Evolutionary conservation across 2,888 invertebrate species (phyloP).

Genomic region (Synanthedon myopaeformis): DNA sequence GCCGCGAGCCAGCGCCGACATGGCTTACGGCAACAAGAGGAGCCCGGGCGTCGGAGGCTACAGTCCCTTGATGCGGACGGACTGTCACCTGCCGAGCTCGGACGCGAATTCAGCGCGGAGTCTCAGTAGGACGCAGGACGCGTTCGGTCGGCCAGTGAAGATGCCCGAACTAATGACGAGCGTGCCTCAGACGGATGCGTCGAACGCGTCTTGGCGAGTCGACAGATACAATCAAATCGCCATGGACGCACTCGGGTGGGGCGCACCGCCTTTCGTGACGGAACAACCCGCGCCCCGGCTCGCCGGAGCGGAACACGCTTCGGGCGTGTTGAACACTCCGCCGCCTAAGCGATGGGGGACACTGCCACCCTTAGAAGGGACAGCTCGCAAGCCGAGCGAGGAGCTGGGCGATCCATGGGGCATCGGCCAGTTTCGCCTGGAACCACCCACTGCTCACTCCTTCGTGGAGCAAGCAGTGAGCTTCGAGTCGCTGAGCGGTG

Average conservation of each 20-base stretch:
- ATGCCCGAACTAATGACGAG: conserved; percentile 34
- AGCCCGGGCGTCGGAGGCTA: conserved; percentile 55
- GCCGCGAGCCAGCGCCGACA: conserved; percentile 52
- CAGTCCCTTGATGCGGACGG: conserved; percentile 55
- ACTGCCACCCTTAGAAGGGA: conserved; percentile 40
- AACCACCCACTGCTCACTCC: conserved; percentile 48
- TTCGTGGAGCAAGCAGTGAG: conserved; percentile 52
- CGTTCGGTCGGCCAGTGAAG: conserved; percentile 39
- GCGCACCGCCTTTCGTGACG: conserved; percentile 25
- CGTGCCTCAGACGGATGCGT: conserved; percentile 27
- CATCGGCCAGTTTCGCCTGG: conserved; percentile 51
- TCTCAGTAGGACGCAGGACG: conserved; percentile 31
- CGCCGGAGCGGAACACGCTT: conserved; percentile 20
- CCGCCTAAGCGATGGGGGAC: conserved; percentile 45
- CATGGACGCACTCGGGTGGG: conserved; percentile 51
- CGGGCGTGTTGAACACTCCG: conserved; percentile 41
- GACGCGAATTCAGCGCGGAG: conserved; percentile 32
- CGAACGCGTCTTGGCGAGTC: conserved; percentile 36
- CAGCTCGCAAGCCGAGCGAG: conserved; percentile 29
- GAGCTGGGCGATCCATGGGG: conserved; percentile 50
- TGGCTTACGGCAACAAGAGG: conserved; percentile 41
- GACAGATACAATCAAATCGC: conserved; percentile 38
- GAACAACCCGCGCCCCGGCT: conserved; percentile 24
- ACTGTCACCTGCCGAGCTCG: conserved; percentile 52
- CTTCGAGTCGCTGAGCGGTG: conserved; percentile 43